Evolutionary conservation across 2,113 vertebrate species (phyloP), one percentile per base, ranked within the genome.

Genomic region (Rhodinocichla rosea): DNA sequence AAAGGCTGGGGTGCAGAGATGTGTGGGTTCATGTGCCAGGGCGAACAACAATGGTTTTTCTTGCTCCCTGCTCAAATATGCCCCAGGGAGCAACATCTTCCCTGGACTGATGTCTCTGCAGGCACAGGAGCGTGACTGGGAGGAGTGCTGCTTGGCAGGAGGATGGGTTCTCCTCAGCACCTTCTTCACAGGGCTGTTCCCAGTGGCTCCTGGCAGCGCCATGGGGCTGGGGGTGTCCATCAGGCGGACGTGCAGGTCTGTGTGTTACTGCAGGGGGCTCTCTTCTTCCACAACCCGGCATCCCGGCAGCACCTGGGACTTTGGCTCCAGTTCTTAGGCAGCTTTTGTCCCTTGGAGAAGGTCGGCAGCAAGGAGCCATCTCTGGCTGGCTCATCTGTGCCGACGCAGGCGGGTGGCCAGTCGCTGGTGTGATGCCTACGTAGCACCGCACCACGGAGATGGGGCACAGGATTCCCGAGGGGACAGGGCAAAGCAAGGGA

Each of bases 351-450:
- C 35, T 57, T 27, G 69, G 76, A 71, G 85, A 92, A 88, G 91
- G 78, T 49, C 9, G 0, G 40, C 3, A 4, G 64, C 16, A 3
- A 82, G 80, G 94, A 94, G 77, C 80, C 13, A 11, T 92, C 88
- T 90, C 92, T 11, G 44, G 37, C 93, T 95, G 94, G 47, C 90
- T 87, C n/a, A 30, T 64, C 26, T 4, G 1, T 53, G 55, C 49
- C 71, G 90, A 44, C 53, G 0, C 77, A 53, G 94, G 93, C 83
- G 10, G 89, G 79, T 81, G 85, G 94, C 88, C 93, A 57, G 87
- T 64, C 22, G 0, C 94, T 96, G 94, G 93, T 96, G 90, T 96
- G 95, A 96, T 96, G 92, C 93, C 92, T 94, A 93, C 94, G 94
- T 96, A 93, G 94, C 73, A 95, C 92, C 83, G 40, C 76, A 62